Evolutionary conservation across 2,888 invertebrate genomes (phyloP).

Genomic region (Sesamia inferens): DNA sequence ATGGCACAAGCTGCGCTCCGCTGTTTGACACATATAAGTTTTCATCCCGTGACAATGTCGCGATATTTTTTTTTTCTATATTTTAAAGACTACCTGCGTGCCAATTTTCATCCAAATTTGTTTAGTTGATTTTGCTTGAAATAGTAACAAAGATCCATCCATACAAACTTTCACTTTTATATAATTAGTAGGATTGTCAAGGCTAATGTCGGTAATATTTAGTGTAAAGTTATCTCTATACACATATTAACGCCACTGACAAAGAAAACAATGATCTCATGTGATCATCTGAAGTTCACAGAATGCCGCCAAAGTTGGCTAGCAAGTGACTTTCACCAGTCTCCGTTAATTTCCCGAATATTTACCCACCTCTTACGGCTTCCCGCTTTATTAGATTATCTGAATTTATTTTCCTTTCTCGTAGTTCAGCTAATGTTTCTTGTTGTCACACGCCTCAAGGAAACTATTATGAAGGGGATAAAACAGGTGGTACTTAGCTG

Average conservation of each 20-base stretch:
- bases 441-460: slow-evolving; percentile 67
- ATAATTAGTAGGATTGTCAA: slow-evolving; percentile 8
- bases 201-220: slow-evolving; percentile 15
- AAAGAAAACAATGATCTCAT: slow-evolving; percentile 17
- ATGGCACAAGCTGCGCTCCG: neutral
- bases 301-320: slow-evolving; percentile 14
- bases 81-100: too few species aligned
- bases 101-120: too few species aligned
- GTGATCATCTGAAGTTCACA: slow-evolving; percentile 24
- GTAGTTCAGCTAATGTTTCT: slow-evolving; percentile 67
- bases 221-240: neutral
- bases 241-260: neutral
- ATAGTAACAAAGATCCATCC: too few species aligned
- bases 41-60: too few species aligned
- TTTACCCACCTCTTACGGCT: slow-evolving; percentile 76
- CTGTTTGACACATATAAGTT: too few species aligned
- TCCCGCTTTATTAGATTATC: slow-evolving; percentile 79
- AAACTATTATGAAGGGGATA: slow-evolving; percentile 67
- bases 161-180: too few species aligned
- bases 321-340: slow-evolving; percentile 52
- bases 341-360: slow-evolving; percentile 82
- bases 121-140: too few species aligned
- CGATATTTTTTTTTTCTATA: too few species aligned
- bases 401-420: slow-evolving; percentile 77
- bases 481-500: slow-evolving; percentile 64